Evolutionary conservation across 1,140 invertebrate species (phyloP), one percentile per base, ranked within the genome.

Genomic region (Cyclargus thomasi): DNA sequence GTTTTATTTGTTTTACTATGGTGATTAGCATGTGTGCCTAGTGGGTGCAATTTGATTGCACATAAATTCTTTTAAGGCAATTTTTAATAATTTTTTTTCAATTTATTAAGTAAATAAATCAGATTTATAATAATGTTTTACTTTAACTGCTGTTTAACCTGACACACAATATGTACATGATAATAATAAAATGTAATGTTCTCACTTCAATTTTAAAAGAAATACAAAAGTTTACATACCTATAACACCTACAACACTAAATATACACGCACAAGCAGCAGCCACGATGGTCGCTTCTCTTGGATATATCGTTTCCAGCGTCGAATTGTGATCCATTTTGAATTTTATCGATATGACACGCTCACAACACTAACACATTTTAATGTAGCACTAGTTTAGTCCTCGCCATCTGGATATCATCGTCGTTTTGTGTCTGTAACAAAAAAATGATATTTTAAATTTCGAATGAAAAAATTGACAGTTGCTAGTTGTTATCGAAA

Each of bases 231-330:
- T n/a, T n/a, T 65, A 89, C 89, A 91, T 92, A 97, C 96, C 96
- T 63, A 95, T 87, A 71, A 96, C 92, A 70, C 96, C 96, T 55
- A 96, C 90, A 63, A 95, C 83, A 78, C 94, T 94, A 90, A 97
- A 97, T 57, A 96, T 83, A 73, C 95, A 94, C 62, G 95, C 95
- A 83, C 95, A 95, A 63, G 92, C 88, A 17, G 95, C 95, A 10
- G 95, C 96, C 73, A 94, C 91, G 70, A 96, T 92, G 11, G 95
- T 96, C 20, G 95, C 94, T 65, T 92, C 92, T 74, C 94, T 90
- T n/a, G 95, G 94, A 86, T 94, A 95, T 47, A 84, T 82, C 17
- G 83, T 82, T 23, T 74, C 79, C 68, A 81, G 57, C 23, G 79
- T 79, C 47, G 75, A 73, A 70, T 88, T 86, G 23, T 76, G 74